Conservation (phyloP, 2,888 invertebrate species). For the Nephrotoma guestfalica region DNA sequence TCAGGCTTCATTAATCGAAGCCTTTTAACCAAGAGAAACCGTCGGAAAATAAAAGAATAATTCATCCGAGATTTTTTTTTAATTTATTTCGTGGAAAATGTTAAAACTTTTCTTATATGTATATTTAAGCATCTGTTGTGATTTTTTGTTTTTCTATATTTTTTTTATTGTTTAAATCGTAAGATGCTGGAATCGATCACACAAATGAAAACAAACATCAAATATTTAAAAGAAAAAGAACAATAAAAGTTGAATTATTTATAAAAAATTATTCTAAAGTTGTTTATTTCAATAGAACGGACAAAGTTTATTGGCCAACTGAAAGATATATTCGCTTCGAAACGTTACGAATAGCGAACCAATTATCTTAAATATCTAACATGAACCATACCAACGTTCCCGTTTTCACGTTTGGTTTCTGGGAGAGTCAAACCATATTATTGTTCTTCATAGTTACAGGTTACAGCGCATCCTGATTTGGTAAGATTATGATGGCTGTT, state of each 20-base stretch:
- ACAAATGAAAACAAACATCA: not conserved
- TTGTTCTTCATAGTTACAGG: too few species aligned
- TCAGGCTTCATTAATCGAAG: conserved; percentile 3
- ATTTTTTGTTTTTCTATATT: not conserved
- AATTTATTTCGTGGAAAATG: not conserved
- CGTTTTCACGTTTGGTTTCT: too few species aligned
- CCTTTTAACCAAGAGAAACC: not conserved
- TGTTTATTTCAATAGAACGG: too few species aligned
- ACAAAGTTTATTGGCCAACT: too few species aligned
- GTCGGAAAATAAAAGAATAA: not conserved
- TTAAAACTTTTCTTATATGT: not conserved
- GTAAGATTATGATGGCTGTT: too few species aligned
- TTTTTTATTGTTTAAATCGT: not conserved
- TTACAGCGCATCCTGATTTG: too few species aligned
- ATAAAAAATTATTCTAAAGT: not conserved
- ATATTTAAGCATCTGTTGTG: not conserved
- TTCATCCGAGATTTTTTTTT: not conserved
- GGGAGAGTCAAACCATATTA: too few species aligned
- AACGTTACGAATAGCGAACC: too few species aligned
- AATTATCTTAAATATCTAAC: too few species aligned
- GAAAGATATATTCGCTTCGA: too few species aligned
- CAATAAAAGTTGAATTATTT: not conserved
- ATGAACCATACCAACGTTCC: too few species aligned
- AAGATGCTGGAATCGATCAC: not conserved
- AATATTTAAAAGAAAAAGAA: not conserved